These are phyloP conservation scores for Pheosia tremula DNA, from an alignment of 2,888 invertebrate species.

Conservation along the genomic window DNA sequence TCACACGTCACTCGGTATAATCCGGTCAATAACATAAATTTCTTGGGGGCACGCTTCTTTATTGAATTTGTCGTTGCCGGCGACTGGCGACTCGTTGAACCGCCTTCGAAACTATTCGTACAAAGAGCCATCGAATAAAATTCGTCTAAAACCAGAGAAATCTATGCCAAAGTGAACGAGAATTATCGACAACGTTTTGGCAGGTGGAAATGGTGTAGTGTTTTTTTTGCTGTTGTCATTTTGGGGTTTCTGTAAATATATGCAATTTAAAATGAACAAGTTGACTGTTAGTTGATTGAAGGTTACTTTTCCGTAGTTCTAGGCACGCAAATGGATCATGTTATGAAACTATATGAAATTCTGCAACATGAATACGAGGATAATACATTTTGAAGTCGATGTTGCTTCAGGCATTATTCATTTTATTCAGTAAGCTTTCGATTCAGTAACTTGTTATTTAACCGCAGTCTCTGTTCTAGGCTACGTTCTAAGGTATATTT, in stretches of 20 bases:
- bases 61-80: slow-evolving; percentile 76
- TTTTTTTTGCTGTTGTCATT: neutral
- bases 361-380: neutral
- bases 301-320: neutral
- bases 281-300: neutral
- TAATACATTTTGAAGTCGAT: no score
- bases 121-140: slow-evolving; percentile 63
- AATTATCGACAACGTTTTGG: slow-evolving; percentile 24
- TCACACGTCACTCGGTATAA: slow-evolving; percentile 76
- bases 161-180: slow-evolving; percentile 46
- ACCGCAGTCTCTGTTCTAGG: no score
- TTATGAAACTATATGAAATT: neutral
- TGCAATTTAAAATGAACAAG: neutral
- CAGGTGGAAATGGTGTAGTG: slow-evolving; percentile 17
- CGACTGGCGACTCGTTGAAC: slow-evolving; percentile 68
- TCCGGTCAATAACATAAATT: slow-evolving; percentile 82
- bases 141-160: slow-evolving; percentile 55
- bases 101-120: slow-evolving; percentile 50
- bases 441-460: no score
- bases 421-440: no score
- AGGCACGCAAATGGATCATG: neutral
- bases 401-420: no score
- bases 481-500: no score
- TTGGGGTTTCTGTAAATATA: neutral
- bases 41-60: slow-evolving; percentile 74